Evolutionary conservation across 2,113 vertebrate genomes (phyloP).

Genomic region (Lanius ludovicianus): DNA sequence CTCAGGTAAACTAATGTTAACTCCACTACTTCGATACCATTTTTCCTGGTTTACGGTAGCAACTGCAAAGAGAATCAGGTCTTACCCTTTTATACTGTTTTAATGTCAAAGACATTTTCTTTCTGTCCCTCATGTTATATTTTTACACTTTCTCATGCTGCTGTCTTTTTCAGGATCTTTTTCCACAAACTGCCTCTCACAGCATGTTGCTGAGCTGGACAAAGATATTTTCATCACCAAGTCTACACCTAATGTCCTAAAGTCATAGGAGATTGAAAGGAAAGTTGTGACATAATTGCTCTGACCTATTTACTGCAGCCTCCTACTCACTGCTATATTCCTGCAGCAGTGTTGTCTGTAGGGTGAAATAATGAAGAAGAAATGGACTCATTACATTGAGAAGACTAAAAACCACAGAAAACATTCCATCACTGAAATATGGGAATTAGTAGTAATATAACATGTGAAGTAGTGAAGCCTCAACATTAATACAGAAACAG

Average conservation of each 20-base stretch:
- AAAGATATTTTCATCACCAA: slow-evolving; percentile 35
- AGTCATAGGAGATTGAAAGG: neutral
- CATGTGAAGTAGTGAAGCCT: neutral
- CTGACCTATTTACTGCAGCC: slow-evolving; percentile 21
- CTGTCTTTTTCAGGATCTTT: slow-evolving; percentile 6
- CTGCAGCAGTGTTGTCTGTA: neutral
- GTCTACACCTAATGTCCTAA: slow-evolving; percentile 7
- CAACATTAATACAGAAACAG: neutral
- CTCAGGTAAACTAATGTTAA: neutral
- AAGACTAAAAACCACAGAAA: neutral
- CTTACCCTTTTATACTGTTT: neutral
- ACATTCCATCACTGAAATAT: neutral
- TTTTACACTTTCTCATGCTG: slow-evolving; percentile 22
- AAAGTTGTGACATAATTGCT: slow-evolving; percentile 43
- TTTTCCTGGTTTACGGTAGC: neutral
- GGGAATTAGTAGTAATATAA: neutral
- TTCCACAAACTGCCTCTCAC: neutral
- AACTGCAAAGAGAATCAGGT: neutral
- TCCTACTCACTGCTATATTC: neutral
- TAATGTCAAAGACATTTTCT: slow-evolving; percentile 4
- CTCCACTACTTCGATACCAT: neutral
- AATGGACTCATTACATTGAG: neutral
- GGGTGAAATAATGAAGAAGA: neutral
- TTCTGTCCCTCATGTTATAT: neutral
- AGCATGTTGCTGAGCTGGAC: slow-evolving; percentile 34